Base-by-base conservation (phyloP, 2,113 vertebrate genomes). In the Sialia sialis region DNA sequence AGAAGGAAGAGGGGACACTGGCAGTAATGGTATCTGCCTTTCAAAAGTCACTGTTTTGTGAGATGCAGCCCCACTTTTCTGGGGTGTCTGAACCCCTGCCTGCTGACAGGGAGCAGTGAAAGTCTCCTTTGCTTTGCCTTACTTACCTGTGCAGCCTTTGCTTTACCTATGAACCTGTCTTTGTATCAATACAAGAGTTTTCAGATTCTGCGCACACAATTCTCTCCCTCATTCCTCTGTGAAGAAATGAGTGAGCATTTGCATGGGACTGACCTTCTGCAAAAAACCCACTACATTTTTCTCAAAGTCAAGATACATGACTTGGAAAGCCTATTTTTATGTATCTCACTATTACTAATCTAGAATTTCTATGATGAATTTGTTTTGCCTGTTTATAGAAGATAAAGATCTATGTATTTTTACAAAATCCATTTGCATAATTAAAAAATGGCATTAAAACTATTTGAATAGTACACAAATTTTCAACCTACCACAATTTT, bases 11-110 rank as follows among this genome's bases (percentile, higher is more conserved):
- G 2, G 11, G 13, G 16, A 12, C 0, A 0, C 4, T 46, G 10
- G 10, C 16, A 32, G 43, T 19, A 29, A 44, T 41, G 21, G 5
- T 0, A 0, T 32, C 26, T 72, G 3, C 78, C 36, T 91, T 51
- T 12, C 43, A 23, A 13, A 39, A 16, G 10, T 29, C 4, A 30
- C 34, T 2, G 1, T 11, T 23, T 3, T 0, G 1, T 0, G 0
- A 48, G 46, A 32, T 8, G 21, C 6, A 74, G 12, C 25, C 10
- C 27, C 27, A 13, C 16, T 70, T 4, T 78, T 34, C 46, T 49
- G 55, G n/a, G 3, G 1, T 34, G 15, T 20, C 29, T 48, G 44
- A 90, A 19, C 3, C 13, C 23, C 26, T 72, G 29, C 15, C 17
- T 36, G n/a, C 36, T 7, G 1, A 1, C 64, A 20, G 27, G 60